Evolutionary conservation across 2,113 vertebrate species (phyloP).

Genomic region (Rafetus swinhoei): DNA sequence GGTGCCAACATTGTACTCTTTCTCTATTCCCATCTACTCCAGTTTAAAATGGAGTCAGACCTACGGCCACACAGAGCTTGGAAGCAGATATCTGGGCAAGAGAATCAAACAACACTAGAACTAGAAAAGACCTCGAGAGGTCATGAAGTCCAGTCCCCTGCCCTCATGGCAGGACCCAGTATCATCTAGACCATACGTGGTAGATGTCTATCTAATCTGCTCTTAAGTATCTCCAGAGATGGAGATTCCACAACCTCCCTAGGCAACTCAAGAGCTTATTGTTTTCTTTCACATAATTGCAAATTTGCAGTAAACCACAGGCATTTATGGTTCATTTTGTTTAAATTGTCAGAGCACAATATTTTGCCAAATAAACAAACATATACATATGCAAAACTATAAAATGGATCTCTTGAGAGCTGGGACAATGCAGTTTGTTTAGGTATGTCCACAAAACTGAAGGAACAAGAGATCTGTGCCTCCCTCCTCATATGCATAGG

Average conservation of each 20-base stretch:
- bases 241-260: too few relatives aligned
- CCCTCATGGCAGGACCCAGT: too few relatives aligned
- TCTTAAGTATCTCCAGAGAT: too few relatives aligned
- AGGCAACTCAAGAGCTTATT: background rate
- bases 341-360: background rate
- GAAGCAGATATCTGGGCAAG: background rate
- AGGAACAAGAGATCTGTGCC: background rate
- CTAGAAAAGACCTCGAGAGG: too few relatives aligned
- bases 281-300: constrained; percentile 22
- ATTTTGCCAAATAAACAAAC: background rate
- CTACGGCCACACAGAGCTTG: accelerated
- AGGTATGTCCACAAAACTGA: background rate
- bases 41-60: background rate
- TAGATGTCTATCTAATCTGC: too few relatives aligned
- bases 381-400: background rate
- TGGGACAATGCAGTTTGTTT: background rate
- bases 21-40: background rate
- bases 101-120: background rate
- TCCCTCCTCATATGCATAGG: background rate
- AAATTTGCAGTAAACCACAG: background rate
- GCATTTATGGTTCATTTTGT: background rate
- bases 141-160: too few relatives aligned
- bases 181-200: too few relatives aligned
- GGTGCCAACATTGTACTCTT: background rate
- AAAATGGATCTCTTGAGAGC: background rate